phyloP scores from a whole-genome alignment of 2,113 vertebrate genomes.

The Platichthys flesus region DNA sequence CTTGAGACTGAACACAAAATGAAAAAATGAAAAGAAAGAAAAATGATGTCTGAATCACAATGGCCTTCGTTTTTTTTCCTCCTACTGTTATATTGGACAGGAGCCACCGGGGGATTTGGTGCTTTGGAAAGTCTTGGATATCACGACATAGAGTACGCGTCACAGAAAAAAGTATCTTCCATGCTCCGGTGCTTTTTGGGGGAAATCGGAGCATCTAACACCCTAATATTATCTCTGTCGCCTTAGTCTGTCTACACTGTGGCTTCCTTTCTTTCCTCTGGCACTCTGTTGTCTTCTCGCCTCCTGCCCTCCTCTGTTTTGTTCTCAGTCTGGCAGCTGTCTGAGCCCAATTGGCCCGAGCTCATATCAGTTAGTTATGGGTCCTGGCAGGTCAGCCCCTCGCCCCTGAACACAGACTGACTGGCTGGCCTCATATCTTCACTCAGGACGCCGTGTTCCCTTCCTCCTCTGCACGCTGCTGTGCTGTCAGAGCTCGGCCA shows the following conservation, averaged over 20 bases:
- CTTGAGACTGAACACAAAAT: conserved; percentile 25
- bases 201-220: conserved; percentile 40
- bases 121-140: conserved; percentile 41
- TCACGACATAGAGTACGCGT: conserved; percentile 24
- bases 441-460: conserved; percentile 73
- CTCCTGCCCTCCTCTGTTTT: conserved; percentile 38
- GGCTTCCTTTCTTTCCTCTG: conserved; percentile 37
- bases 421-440: conserved; percentile 76
- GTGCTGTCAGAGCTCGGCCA: conserved; percentile 65
- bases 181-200: conserved; percentile 35
- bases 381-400: conserved; percentile 71
- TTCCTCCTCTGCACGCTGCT: conserved; percentile 63
- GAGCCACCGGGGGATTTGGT: conserved; percentile 42
- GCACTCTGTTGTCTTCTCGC: conserved; percentile 8
- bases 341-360: conserved; percentile 67
- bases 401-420: conserved; percentile 71
- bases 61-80: conserved; percentile 31
- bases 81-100: conserved; percentile 28
- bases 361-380: conserved; percentile 76
- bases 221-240: conserved; percentile 37
- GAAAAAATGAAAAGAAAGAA: conserved; percentile 31
- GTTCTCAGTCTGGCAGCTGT: conserved; percentile 63
- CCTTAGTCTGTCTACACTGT: conserved; percentile 32
- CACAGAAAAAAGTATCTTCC: conserved; percentile 21
- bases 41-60: conserved; percentile 35